phyloP scores from a whole-genome alignment of 2,797 vertebrate genomes.

The Catamblyrhynchus diadema region DNA sequence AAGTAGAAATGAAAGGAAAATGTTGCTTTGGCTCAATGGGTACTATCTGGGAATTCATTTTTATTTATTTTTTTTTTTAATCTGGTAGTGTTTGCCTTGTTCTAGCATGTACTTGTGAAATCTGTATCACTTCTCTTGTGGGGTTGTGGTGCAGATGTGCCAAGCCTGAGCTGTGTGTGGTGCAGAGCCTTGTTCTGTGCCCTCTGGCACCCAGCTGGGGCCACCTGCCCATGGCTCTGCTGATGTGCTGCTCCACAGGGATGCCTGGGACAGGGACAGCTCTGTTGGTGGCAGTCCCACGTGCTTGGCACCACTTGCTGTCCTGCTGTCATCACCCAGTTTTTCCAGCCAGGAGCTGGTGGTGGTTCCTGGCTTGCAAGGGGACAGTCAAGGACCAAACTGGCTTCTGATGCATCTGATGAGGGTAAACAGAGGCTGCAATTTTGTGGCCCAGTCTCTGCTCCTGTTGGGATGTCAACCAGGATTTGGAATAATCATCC shows the following conservation, averaged over 20 bases:
- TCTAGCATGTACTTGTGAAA: background rate
- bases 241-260: background rate
- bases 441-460: background rate
- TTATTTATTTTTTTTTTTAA: background rate
- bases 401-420: fast-evolving
- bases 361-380: background rate
- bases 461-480: background rate
- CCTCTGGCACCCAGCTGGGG: background rate
- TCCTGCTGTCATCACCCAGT: background rate
- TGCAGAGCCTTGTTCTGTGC: background rate
- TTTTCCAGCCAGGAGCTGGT: background rate
- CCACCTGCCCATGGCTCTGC: fast-evolving
- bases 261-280: background rate
- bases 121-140: fast-evolving
- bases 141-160: background rate
- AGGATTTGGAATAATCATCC: background rate
- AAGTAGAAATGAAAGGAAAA: background rate
- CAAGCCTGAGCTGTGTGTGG: fast-evolving
- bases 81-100: background rate
- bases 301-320: background rate
- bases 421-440: background rate
- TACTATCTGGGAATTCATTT: background rate
- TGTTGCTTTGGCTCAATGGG: background rate
- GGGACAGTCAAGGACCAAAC: background rate
- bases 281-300: background rate